Base-by-base conservation (phyloP, 1,140 invertebrate species). In the Macrotrachela quadricornifera region DNA sequence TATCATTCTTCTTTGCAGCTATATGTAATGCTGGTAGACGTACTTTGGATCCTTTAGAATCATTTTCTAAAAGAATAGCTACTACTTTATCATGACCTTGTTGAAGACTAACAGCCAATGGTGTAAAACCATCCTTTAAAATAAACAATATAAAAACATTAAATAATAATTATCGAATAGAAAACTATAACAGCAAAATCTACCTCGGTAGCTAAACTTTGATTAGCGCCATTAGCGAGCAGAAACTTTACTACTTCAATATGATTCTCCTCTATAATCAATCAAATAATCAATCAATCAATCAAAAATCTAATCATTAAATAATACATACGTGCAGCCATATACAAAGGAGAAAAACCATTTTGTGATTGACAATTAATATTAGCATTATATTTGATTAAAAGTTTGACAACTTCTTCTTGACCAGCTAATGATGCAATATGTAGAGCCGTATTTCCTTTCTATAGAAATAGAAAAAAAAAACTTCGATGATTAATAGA, bases 301-400 rank as follows among this genome's bases (percentile, higher is more conserved):
- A n/a, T n/a, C n/a, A n/a, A n/a, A n/a, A n/a, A n/a, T n/a, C n/a
- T n/a, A n/a, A n/a, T n/a, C n/a, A n/a, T n/a, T n/a, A n/a, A 30
- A 30, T 30, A 30, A 30, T 8, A 30, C 21, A 4, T 30, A 30
- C 21, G 92, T 1, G 91, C 90, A 10, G 90, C 90, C 92, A 99
- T 97, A 64, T 99, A 97, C n/a, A 97, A 74, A 6, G 92, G 91
- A 11, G 92, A 96, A 69, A 99, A 97, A 51, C 92, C 92, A 78
- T 92, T 95, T 72, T 95, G 83, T 40, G 85, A 91, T 69, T 97
- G 91, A 42, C 90, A 86, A 74, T 99, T 97, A 49, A 97, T 90
- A 60, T 86, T 82, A 48, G 90, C 91, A 44, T 81, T 81, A 75
- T 87, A 80, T 66, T 90, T 82, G 47, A 97, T 81, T 45, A 97